These are phyloP conservation scores for Bembecia ichneumoniformis DNA, from an alignment of 2,888 invertebrate genomes.

Conservation along the genomic window DNA sequence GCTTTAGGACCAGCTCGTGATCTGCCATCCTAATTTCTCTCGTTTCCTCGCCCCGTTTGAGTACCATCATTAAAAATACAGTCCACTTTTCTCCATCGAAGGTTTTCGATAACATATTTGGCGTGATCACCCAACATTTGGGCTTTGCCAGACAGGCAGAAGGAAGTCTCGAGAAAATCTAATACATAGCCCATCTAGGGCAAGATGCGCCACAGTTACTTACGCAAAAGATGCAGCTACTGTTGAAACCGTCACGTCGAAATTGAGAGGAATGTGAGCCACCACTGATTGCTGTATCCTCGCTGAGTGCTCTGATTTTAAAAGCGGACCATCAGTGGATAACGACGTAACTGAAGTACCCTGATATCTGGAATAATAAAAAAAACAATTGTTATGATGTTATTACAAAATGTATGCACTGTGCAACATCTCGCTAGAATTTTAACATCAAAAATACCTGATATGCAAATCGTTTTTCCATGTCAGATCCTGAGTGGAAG, in stretches of 20 bases:
- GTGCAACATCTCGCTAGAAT: background rate
- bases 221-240: constrained; percentile 37
- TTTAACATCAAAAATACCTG: constrained; percentile 36
- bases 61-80: too few species aligned
- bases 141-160: too few species aligned
- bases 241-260: constrained; percentile 40
- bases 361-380: constrained; percentile 37
- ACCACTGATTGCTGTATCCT: constrained; percentile 79
- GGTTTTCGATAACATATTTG: too few species aligned
- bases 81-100: too few species aligned
- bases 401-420: background rate
- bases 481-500: constrained; percentile 66
- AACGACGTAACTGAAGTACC: constrained; percentile 52
- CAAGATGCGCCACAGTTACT: too few species aligned
- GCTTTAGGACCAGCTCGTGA: too few species aligned
- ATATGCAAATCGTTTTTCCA: constrained; percentile 76
- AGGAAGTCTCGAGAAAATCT: too few species aligned
- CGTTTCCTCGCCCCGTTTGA: too few species aligned
- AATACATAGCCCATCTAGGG: too few species aligned
- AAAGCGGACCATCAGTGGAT: constrained; percentile 74
- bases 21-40: too few species aligned
- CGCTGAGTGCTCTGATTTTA: constrained; percentile 76
- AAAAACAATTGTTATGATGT: background rate
- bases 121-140: too few species aligned
- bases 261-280: constrained; percentile 75